Conservation (phyloP, 2,797 vertebrate species). For the Lycodopsis pacificus region DNA sequence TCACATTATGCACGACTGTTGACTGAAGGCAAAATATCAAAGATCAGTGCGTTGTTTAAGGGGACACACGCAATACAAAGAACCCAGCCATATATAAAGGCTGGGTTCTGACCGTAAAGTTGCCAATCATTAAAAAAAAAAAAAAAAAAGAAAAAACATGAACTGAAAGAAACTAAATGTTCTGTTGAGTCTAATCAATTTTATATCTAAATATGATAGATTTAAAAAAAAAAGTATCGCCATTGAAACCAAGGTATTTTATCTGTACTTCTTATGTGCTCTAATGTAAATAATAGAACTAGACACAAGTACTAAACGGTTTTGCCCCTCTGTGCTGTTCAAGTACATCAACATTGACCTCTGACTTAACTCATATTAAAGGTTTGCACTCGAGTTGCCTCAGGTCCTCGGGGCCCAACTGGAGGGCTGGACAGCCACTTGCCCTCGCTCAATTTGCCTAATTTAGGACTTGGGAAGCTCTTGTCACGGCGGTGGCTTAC, state of each 20-base stretch:
- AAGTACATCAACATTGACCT: constrained; percentile 14
- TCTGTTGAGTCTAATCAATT: background rate
- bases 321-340: constrained; percentile 5
- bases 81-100: background rate
- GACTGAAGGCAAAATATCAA: constrained; percentile 33
- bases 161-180: background rate
- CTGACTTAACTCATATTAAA: constrained; percentile 19
- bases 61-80: too few species aligned
- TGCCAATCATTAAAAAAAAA: too few species aligned
- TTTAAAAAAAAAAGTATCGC: background rate
- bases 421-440: constrained; percentile 19
- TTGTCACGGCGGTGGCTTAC: constrained; percentile 31
- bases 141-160: too few species aligned
- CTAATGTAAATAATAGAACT: constrained; percentile 49
- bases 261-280: background rate
- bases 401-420: constrained; percentile 1
- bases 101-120: background rate
- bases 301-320: constrained; percentile 38
- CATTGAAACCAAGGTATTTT: background rate
- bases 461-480: constrained; percentile 38
- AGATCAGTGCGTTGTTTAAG: constrained; percentile 7
- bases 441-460: constrained; percentile 11
- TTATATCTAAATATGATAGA: background rate
- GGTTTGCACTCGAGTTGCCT: constrained; percentile 17
- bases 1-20: background rate